Evolutionary conservation across 1,140 invertebrate species (phyloP).

Genomic region (Contarinia nasturtii): DNA sequence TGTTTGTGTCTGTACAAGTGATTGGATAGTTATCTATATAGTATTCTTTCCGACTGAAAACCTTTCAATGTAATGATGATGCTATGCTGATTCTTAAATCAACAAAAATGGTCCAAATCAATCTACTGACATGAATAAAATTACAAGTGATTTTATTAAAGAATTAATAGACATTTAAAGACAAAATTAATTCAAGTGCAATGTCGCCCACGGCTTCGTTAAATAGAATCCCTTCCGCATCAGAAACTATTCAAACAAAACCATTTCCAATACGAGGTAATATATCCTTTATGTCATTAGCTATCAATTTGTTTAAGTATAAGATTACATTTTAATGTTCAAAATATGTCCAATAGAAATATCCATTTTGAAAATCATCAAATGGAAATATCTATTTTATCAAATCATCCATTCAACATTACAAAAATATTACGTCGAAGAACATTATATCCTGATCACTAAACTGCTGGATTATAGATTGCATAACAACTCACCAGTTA

Average conservation of each 20-base stretch:
- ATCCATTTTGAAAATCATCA: background rate
- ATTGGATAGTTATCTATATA: too few species aligned
- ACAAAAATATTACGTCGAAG: background rate
- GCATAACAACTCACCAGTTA: too few species aligned
- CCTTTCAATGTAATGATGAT: too few species aligned
- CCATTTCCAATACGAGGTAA: slow-evolving; percentile 66
- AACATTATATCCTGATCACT: background rate
- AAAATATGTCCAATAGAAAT: background rate
- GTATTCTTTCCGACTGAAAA: too few species aligned
- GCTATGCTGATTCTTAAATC: too few species aligned
- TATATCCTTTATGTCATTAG: slow-evolving; percentile 7
- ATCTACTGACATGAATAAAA: too few species aligned
- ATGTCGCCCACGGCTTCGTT: slow-evolving; percentile 43
- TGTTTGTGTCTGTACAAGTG: too few species aligned
- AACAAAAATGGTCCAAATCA: too few species aligned
- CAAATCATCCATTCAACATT: background rate
- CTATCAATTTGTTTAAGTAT: background rate
- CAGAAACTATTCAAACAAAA: slow-evolving; percentile 68
- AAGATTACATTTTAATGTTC: background rate
- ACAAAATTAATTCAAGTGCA: slow-evolving; percentile 37
- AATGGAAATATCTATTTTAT: too few species aligned
- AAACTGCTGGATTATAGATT: background rate
- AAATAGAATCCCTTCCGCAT: slow-evolving; percentile 43
- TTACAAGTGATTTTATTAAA: too few species aligned
- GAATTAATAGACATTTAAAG: too few species aligned